A percentile compares a stretch with the other conserved stretches of the same genome.
phyloP scores from a whole-genome alignment of 2,797 vertebrate genomes.

The Etheostoma nigrum region DNA sequence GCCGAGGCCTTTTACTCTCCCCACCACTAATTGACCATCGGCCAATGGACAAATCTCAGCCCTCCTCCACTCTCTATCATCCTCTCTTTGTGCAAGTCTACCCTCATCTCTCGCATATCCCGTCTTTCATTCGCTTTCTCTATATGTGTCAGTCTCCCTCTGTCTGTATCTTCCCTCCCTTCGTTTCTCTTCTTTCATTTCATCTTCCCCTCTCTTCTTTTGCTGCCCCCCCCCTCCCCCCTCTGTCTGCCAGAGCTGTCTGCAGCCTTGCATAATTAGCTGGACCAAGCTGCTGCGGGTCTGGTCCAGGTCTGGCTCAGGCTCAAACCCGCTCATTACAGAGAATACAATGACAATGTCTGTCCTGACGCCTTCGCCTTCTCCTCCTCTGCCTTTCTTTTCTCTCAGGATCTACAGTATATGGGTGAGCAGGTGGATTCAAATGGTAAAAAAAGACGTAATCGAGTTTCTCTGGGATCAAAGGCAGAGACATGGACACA shows the following conservation, averaged over 20 bases:
- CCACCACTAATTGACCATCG: constrained; percentile 73
- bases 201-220: constrained; percentile 25
- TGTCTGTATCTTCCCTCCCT: constrained; percentile 31
- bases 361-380: constrained; percentile 41
- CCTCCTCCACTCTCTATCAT: constrained; percentile 51
- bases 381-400: constrained; percentile 42
- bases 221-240: background rate
- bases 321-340: constrained; percentile 70
- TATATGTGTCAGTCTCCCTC: constrained; percentile 25
- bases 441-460: constrained; percentile 40
- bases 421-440: constrained; percentile 5
- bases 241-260: constrained; percentile 51
- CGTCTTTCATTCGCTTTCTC: constrained; percentile 36
- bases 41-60: constrained; percentile 69
- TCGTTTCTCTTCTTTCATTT: constrained; percentile 38
- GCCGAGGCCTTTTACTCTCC: constrained; percentile 56
- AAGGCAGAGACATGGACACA: constrained; percentile 18
- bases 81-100: constrained; percentile 45
- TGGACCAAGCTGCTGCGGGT: constrained; percentile 52
- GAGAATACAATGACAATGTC: constrained; percentile 53
- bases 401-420: constrained; percentile 29
- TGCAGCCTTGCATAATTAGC: constrained; percentile 74
- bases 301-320: constrained; percentile 66
- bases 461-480: constrained; percentile 30
- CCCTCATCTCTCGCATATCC: constrained; percentile 26